Evolutionary conservation across 2,888 invertebrate genomes (phyloP).

Genomic region (Drosophila affinis): DNA sequence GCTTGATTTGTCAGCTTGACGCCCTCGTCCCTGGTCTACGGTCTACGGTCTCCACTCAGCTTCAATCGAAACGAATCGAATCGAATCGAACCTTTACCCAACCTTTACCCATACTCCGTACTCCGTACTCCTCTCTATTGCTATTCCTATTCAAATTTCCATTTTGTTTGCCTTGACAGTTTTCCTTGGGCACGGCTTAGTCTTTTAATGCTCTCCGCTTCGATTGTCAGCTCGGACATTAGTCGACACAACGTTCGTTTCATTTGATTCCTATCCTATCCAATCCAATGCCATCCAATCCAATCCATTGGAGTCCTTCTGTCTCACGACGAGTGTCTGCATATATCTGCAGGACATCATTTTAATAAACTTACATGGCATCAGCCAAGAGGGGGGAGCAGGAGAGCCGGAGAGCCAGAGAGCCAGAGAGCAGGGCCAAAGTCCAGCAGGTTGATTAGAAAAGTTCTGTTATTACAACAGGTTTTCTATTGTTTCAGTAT

Average conservation of each 20-base stretch:
- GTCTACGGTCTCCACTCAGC: background rate
- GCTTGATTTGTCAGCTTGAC: conserved; percentile 66
- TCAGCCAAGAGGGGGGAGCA: conserved; percentile 7
- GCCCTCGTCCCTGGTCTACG: conserved; percentile 22
- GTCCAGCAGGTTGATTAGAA: conserved; percentile 57
- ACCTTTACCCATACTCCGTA: background rate
- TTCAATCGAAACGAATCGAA: conserved; percentile 7
- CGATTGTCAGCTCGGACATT: conserved; percentile 66
- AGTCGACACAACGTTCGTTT: conserved; percentile 56
- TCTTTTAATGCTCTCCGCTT: conserved; percentile 24
- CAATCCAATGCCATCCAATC: background rate
- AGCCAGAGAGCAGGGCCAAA: no score
- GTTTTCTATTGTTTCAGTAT: conserved; percentile 52
- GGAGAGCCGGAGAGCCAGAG: no score
- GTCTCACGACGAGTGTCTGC: conserved; percentile 44
- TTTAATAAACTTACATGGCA: conserved; percentile 66
- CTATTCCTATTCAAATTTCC: conserved; percentile 52
- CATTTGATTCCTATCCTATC: conserved; percentile 24
- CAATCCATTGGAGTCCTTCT: background rate
- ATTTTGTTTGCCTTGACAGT: conserved; percentile 52
- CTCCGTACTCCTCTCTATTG: background rate
- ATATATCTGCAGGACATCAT: conserved; percentile 71
- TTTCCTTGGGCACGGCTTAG: conserved; percentile 16
- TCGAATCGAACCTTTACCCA: conserved; percentile 3
- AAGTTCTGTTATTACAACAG: conserved; percentile 63